Evolutionary conservation across 2,797 vertebrate genomes (phyloP), one percentile per base, ranked within the genome.

Genomic region (Knipowitschia caucasica): DNA sequence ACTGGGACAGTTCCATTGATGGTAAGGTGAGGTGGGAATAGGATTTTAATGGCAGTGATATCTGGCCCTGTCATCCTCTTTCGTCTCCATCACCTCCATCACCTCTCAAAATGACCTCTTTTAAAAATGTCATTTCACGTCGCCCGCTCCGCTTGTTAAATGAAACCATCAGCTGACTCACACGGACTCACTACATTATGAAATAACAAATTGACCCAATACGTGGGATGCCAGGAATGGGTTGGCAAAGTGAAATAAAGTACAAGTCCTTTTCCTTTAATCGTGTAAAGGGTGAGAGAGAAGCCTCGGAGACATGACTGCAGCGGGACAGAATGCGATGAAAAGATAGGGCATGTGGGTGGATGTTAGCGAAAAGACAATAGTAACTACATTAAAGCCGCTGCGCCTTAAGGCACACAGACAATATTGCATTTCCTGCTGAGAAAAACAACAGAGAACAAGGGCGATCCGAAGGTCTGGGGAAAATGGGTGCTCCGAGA

Each of bases 341-440:
- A 54, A 74, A 64, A 65, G 76, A 81, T 83, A 64, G 42, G 56
- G 62, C 65, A 79, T 77, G 82, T 81, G 78, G 80, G 79, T 80
- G 73, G 84, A 77, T 77, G 78, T 64, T 64, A 49, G 62, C 67
- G 63, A 77, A 77, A 83, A 84, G 82, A 88, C 82, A 81, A 84
- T 85, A 73, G 82, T 88, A 87, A 86, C 75, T 71, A 60, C 80
- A 82, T 88, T 84, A 85, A 55, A 45, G 62, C 51, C 53, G 18
- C 4, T 30, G 52, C 30, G 77, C 86, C 73, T 43, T 5, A 0
- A 42, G 73, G 83, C 79, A 38, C 79, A 39, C 54, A 26, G 62
- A 65, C 68, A 75, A 76, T 84, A 88, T 86, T 84, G 73, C 77
- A 84, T 85, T 81, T 87, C 70, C 83, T 64, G 45, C 73, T 62